Evolutionary conservation across 2,113 vertebrate species (phyloP).

Genomic region (Myrmophylax atrothorax): DNA sequence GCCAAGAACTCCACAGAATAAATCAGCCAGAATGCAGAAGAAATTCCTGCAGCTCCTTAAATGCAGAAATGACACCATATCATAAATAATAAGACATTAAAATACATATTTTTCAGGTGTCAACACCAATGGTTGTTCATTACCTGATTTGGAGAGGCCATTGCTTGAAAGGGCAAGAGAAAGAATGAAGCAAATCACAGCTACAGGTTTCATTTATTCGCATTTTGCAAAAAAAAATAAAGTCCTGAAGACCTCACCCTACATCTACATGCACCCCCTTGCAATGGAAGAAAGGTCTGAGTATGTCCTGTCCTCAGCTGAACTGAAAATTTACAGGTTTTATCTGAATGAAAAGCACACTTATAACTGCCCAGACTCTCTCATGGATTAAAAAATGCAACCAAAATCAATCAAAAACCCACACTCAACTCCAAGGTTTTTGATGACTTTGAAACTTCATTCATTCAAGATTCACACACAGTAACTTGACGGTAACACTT

Average conservation of each 20-base stretch:
- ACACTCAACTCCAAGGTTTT: background rate
- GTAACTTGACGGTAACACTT: background rate
- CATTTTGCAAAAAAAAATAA: background rate
- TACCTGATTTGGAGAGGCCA: rapidly evolving
- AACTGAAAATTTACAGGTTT: background rate
- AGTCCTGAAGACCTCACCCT: background rate
- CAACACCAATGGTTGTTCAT: background rate
- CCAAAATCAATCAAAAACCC: too few relatives aligned
- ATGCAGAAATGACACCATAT: background rate
- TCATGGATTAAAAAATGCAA: background rate
- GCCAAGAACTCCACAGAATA: background rate
- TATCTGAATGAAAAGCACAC: background rate
- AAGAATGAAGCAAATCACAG: background rate
- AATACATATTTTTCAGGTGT: background rate
- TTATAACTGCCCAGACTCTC: background rate
- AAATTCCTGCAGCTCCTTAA: background rate
- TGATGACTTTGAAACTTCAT: background rate
- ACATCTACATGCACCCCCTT: background rate
- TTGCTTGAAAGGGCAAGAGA: background rate
- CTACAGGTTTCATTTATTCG: background rate
- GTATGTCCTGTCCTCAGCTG: background rate
- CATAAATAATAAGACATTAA: background rate
- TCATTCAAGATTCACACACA: background rate
- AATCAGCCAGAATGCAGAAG: background rate
- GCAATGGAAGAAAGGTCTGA: background rate